Evolutionary conservation across 2,888 invertebrate genomes (phyloP).

Genomic region (Ornithoptera alexandrae): DNA sequence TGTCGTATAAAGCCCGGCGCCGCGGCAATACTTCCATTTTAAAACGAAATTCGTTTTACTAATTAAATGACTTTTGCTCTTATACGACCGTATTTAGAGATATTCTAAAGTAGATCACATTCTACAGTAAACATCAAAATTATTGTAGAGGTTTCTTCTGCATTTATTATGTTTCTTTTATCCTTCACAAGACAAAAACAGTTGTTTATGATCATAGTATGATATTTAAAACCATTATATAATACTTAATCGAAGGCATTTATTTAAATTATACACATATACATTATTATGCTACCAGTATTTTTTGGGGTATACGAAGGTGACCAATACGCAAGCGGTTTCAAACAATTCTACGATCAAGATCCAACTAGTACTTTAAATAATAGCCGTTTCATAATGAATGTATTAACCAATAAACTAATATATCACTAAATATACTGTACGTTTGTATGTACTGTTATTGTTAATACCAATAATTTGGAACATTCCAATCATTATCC

Average conservation of each 20-base stretch:
- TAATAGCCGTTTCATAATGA: no score
- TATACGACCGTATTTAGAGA: conserved; percentile 46
- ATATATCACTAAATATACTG: no score
- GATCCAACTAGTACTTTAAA: no score
- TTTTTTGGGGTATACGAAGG: no score
- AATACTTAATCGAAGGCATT: not conserved
- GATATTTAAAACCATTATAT: not conserved
- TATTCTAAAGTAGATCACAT: not conserved
- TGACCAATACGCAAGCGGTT: no score
- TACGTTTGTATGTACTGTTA: not conserved
- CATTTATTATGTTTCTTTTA: not conserved
- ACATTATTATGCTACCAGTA: no score
- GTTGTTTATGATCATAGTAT: not conserved
- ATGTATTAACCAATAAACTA: no score
- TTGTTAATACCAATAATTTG: not conserved
- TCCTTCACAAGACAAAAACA: not conserved
- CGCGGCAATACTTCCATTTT: conserved; percentile 50
- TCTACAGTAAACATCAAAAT: not conserved
- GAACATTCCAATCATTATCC: not conserved
- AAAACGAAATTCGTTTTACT: conserved; percentile 57
- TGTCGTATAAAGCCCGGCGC: conserved; percentile 62
- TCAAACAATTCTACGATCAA: no score
- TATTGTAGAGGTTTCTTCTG: not conserved
- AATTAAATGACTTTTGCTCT: conserved; percentile 58
- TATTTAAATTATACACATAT: not conserved